phyloP scores from a whole-genome alignment of 2,888 invertebrate species.

The Troides helena region DNA sequence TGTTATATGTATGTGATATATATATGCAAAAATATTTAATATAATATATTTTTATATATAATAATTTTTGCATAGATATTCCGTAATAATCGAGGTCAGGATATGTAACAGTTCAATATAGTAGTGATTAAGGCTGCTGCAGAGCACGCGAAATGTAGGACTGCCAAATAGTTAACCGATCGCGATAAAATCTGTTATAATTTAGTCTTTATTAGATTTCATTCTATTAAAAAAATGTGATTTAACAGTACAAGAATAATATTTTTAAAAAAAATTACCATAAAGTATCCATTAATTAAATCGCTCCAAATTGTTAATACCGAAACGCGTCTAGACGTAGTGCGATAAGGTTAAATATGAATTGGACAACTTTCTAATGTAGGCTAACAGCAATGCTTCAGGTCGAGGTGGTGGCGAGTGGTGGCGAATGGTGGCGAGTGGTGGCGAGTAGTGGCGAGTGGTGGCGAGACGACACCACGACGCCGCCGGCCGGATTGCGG shows the following conservation, averaged over 20 bases:
- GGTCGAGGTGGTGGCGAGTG: constrained; percentile 37
- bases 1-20: too few relatives aligned
- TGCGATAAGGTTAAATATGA: constrained; percentile 17
- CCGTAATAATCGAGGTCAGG: too few relatives aligned
- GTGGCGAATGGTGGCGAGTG: neutral
- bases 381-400: constrained; percentile 43
- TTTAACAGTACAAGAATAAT: constrained; percentile 2
- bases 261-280: constrained; percentile 10
- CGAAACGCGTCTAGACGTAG: constrained; percentile 20
- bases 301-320: constrained; percentile 2
- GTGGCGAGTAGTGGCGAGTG: constrained; percentile 30
- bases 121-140: too few relatives aligned
- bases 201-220: too few relatives aligned
- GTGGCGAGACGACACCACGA: constrained; percentile 53
- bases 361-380: constrained; percentile 27
- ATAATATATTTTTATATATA: too few relatives aligned
- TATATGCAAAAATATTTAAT: too few relatives aligned
- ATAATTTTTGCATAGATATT: too few relatives aligned
- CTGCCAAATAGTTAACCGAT: too few relatives aligned
- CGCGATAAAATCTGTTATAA: too few relatives aligned
- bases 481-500: constrained; percentile 53
- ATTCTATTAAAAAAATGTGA: neutral
- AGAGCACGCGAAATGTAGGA: too few relatives aligned
- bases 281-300: constrained; percentile 25
- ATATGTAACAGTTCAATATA: too few relatives aligned